These are phyloP conservation scores for Acleris emargana DNA, from an alignment of 2,888 invertebrate species.

Conservation along the genomic window DNA sequence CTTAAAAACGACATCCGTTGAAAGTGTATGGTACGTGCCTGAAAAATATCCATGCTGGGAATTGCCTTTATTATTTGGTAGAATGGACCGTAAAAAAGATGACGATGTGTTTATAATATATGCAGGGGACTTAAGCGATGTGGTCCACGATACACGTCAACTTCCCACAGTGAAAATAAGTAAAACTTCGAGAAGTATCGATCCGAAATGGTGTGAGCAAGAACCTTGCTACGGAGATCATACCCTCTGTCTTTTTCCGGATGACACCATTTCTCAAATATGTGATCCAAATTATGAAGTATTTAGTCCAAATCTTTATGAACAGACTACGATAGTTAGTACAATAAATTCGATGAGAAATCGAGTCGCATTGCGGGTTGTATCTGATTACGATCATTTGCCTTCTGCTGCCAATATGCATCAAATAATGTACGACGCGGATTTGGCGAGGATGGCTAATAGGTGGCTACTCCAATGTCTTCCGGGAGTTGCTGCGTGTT, in stretches of 20 bases:
- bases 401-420: slow-evolving; percentile 72
- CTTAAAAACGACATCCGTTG: slow-evolving; percentile 29
- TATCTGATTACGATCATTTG: slow-evolving; percentile 59
- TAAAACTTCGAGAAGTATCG: slow-evolving; percentile 24
- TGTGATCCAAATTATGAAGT: slow-evolving; percentile 60
- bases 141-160: slow-evolving; percentile 37
- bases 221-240: slow-evolving; percentile 75
- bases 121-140: slow-evolving; percentile 54
- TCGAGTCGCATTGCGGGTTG: slow-evolving; percentile 62
- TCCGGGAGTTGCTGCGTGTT: slow-evolving; percentile 71
- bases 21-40: slow-evolving; percentile 63
- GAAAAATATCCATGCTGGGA: slow-evolving; percentile 72
- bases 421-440: slow-evolving; percentile 69
- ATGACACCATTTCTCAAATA: slow-evolving; percentile 51
- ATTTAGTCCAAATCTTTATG: slow-evolving; percentile 50
- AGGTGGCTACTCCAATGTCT: slow-evolving; percentile 72
- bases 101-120: slow-evolving; percentile 59
- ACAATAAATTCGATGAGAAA: slow-evolving; percentile 75
- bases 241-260: slow-evolving; percentile 68
- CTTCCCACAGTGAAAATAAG: slow-evolving; percentile 25
- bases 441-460: slow-evolving; percentile 67
- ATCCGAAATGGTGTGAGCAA: slow-evolving; percentile 65
- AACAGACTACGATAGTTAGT: slow-evolving; percentile 62
- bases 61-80: slow-evolving; percentile 66
- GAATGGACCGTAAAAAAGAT: slow-evolving; percentile 45